Conservation (phyloP, 2,113 vertebrate genomes). For the Malaclemys terrapin region DNA sequence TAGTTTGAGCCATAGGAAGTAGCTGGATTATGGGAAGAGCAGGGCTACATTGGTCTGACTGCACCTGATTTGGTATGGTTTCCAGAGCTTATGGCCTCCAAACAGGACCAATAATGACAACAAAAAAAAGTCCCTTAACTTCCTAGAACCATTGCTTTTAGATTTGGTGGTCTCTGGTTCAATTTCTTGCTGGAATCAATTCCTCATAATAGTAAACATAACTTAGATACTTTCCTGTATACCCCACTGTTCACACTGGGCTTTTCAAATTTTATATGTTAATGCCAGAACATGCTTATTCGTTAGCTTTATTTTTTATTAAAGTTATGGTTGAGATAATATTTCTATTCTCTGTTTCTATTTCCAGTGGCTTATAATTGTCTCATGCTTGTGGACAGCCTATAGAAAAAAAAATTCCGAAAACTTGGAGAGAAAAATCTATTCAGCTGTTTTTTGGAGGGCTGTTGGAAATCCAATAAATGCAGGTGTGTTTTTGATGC, state of each 20-base stretch:
- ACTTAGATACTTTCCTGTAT: not conserved
- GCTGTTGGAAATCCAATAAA: not conserved
- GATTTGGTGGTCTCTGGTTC: not conserved
- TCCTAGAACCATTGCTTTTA: not conserved
- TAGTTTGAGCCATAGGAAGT: fast-evolving
- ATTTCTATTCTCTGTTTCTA: not conserved
- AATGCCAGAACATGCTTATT: not conserved
- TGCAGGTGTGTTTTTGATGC: not conserved
- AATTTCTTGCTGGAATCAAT: not conserved
- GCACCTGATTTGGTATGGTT: not conserved
- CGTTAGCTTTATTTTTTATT: not conserved
- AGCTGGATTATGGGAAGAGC: not conserved
- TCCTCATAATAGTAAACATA: not conserved
- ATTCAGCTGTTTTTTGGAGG: not conserved
- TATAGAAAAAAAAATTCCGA: not conserved
- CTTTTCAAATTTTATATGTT: not conserved
- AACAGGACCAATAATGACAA: not conserved
- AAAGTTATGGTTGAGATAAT: not conserved
- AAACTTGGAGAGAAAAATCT: not conserved
- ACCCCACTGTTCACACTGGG: not conserved
- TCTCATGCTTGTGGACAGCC: not conserved
- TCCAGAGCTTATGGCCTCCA: not conserved
- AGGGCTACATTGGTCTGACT: not conserved
- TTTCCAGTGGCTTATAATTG: not conserved
- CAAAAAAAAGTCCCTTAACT: not conserved